Evolutionary conservation across 2,797 vertebrate species (phyloP).

Genomic region (Heliangelus exortis): DNA sequence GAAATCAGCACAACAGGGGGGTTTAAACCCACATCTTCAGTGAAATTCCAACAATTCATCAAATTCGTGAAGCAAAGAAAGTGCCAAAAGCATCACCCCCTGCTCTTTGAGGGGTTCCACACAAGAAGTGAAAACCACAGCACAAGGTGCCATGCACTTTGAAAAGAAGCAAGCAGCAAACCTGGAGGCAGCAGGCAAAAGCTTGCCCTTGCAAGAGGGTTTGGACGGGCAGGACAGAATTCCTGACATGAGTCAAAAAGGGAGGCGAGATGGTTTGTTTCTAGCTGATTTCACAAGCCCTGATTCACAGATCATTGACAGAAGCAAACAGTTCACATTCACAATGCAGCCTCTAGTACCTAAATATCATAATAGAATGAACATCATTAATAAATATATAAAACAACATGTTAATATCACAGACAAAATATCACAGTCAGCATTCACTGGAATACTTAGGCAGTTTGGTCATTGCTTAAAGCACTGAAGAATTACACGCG

Average conservation of each 20-base stretch:
- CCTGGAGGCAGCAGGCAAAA: constrained; percentile 23
- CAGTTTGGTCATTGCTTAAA: not conserved
- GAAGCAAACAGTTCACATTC: constrained; percentile 16
- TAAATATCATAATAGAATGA: constrained; percentile 14
- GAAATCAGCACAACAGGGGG: not conserved
- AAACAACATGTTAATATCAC: constrained; percentile 38
- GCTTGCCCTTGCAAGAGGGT: not conserved
- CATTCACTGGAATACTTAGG: not conserved
- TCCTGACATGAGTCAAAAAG: not conserved
- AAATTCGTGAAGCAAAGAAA: not conserved
- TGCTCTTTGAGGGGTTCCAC: not conserved
- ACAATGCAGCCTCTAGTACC: not conserved
- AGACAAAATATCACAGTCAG: constrained; percentile 36
- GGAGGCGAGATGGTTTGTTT: not conserved
- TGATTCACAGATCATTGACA: not conserved
- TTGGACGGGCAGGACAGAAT: not conserved
- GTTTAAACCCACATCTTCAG: not conserved
- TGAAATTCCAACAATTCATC: not conserved
- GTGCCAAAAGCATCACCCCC: not conserved
- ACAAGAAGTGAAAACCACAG: not conserved
- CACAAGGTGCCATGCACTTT: not conserved
- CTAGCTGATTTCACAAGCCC: constrained; percentile 20
- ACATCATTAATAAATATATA: constrained; percentile 66
- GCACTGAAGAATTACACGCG: not conserved
- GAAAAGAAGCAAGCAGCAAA: constrained; percentile 32